A percentile compares a stretch with the other conserved stretches of the same genome.
phyloP scores from a whole-genome alignment of 2,888 invertebrate genomes.

The Polyommatus icarus region DNA sequence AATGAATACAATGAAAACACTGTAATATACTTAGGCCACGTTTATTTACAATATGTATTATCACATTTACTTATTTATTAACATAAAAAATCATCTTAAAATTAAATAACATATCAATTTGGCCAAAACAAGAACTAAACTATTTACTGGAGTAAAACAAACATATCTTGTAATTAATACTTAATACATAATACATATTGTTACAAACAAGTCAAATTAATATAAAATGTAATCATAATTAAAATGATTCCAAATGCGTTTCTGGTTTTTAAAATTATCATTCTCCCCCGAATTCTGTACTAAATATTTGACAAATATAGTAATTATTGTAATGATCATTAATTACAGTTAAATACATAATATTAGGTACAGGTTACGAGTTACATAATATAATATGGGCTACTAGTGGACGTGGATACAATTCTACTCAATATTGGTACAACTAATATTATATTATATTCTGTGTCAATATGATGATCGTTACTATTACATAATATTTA shows the following conservation, averaged over 20 bases:
- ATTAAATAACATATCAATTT: slow-evolving; percentile 64
- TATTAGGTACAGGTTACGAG: too few species aligned
- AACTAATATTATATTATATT: too few species aligned
- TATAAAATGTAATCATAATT: slow-evolving; percentile 18
- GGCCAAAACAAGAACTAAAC: slow-evolving; percentile 45
- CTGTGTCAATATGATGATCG: too few species aligned
- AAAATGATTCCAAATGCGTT: slow-evolving; percentile 27
- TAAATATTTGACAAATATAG: neutral
- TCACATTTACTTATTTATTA: slow-evolving; percentile 54
- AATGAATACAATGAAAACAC: slow-evolving; percentile 19
- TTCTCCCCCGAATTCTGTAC: neutral
- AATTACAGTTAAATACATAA: neutral
- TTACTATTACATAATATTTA: neutral
- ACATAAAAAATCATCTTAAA: slow-evolving; percentile 59
- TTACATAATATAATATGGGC: too few species aligned
- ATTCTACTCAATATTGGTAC: too few species aligned
- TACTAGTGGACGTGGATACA: neutral
- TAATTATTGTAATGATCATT: neutral
- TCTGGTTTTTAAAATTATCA: slow-evolving; percentile 30
- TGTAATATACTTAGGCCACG: slow-evolving; percentile 46
- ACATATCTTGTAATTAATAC: slow-evolving; percentile 14
- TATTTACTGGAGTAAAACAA: slow-evolving; percentile 35
- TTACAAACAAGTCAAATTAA: slow-evolving; percentile 29
- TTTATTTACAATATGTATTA: slow-evolving; percentile 68
- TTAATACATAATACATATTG: slow-evolving; percentile 1